Base-by-base conservation (phyloP, 2,888 invertebrate species). In the Orchestes rusci region DNA sequence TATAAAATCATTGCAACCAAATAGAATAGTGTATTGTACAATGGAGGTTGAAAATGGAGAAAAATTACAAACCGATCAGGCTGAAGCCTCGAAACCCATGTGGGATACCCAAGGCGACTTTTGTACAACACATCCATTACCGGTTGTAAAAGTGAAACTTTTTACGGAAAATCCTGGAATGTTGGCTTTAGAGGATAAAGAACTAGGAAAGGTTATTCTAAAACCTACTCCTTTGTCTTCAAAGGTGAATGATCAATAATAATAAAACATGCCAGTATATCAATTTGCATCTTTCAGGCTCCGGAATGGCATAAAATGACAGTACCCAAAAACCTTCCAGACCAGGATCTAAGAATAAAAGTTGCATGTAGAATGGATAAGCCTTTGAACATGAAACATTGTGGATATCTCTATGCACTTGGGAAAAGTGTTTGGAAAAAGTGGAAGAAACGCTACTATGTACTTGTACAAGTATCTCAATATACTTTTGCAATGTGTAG, bases 61-160 rank as follows among this genome's bases (percentile, higher is more conserved):
- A 65, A 99, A 99, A 69, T 75, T 99, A 49, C 97, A 99, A 73
- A 99, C 99, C 2, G 99, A 97, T 72, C 97, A 97, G 72, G 97
- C 97, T 1, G 97, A 99, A 72, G 97, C 97, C 16, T 94, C 95
- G 2, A 97, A 96, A 70, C 97, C 99, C 39, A 91, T 92, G 92
- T 99, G 99, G 99, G 99, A 99, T 65, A 99, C 97, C 1, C 97
- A 97, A 75, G 99, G 96, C 41, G 99, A 99, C 71, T 99, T 99
- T 71, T 90, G 93, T 56, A 99, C 97, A 40, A 94, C 92, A 49
- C 94, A 97, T 67, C 92, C 97, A 1, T 74, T 99, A 51, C 99
- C 99, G 31, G 82, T 89, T 15, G 96, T 99, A 12, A 99, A 99
- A 76, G 89, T 99, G 3, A 97, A 99, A 69, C 72, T 97, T 20